phyloP scores from a whole-genome alignment of 2,113 vertebrate species.

The Ardeotis arabs region DNA sequence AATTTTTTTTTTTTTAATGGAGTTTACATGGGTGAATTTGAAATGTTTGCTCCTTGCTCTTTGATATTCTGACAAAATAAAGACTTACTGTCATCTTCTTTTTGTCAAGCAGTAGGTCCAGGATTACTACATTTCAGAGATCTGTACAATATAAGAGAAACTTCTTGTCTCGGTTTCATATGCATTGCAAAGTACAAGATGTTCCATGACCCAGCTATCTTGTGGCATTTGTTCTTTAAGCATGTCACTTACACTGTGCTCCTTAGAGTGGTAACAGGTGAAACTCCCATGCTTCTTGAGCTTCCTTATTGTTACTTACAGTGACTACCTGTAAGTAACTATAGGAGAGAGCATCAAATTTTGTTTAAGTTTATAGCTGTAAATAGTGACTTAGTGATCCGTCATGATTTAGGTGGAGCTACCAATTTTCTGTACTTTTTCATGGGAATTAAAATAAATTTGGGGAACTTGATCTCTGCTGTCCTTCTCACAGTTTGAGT shows the following conservation, averaged over 20 bases:
- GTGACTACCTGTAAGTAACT: background rate
- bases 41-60: background rate
- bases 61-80: background rate
- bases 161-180: background rate
- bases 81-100: rapidly evolving
- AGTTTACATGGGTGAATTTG: background rate
- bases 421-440: background rate
- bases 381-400: background rate
- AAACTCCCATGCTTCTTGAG: background rate
- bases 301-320: background rate
- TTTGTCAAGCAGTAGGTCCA: background rate
- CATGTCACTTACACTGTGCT: background rate
- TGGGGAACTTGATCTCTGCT: background rate
- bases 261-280: background rate
- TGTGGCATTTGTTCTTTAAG: background rate
- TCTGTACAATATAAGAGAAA: background rate
- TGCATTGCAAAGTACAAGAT: background rate
- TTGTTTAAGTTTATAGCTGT: background rate
- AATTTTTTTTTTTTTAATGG: background rate
- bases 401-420: background rate
- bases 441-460: background rate
- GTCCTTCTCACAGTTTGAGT: background rate
- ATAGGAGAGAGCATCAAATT: background rate
- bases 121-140: background rate
- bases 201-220: background rate